These are phyloP conservation scores for Tringa solitaria DNA, from an alignment of 2,113 vertebrate species.

Conservation along the genomic window DNA sequence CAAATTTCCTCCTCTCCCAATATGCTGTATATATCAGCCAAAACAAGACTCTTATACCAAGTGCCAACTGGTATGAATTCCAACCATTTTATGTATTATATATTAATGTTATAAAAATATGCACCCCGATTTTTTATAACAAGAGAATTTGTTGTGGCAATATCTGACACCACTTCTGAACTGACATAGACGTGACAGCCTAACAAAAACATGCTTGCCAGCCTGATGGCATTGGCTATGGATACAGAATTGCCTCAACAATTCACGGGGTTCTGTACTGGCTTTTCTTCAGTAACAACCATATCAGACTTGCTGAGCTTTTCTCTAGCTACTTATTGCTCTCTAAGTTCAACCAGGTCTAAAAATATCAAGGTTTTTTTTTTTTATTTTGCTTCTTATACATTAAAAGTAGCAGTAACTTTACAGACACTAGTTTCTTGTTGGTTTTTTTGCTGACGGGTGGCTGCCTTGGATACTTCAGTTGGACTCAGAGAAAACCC, in stretches of 20 bases:
- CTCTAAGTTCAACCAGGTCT: background rate
- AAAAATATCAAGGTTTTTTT: background rate
- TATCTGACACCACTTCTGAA: constrained; percentile 56
- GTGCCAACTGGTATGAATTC: constrained; percentile 49
- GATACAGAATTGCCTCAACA: background rate
- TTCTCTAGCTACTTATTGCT: background rate
- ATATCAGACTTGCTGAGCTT: constrained; percentile 33
- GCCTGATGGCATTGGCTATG: constrained; percentile 10
- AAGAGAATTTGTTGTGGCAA: constrained; percentile 58
- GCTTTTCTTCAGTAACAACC: constrained; percentile 23
- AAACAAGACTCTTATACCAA: background rate
- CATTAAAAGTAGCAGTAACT: background rate
- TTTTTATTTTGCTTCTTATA: background rate
- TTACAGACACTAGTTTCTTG: background rate
- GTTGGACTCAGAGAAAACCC: background rate
- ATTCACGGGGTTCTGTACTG: background rate
- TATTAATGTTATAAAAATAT: constrained; percentile 58
- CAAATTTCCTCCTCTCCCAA: constrained; percentile 49
- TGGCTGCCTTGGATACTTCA: background rate
- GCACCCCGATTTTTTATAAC: constrained; percentile 40
- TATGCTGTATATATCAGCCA: constrained; percentile 60
- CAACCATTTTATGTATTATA: constrained; percentile 32
- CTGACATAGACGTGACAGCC: constrained; percentile 14
- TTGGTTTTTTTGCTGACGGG: background rate
- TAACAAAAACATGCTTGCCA: constrained; percentile 38